Conservation (phyloP, 2,113 vertebrate genomes). For the Psittacula cyanocephala region DNA sequence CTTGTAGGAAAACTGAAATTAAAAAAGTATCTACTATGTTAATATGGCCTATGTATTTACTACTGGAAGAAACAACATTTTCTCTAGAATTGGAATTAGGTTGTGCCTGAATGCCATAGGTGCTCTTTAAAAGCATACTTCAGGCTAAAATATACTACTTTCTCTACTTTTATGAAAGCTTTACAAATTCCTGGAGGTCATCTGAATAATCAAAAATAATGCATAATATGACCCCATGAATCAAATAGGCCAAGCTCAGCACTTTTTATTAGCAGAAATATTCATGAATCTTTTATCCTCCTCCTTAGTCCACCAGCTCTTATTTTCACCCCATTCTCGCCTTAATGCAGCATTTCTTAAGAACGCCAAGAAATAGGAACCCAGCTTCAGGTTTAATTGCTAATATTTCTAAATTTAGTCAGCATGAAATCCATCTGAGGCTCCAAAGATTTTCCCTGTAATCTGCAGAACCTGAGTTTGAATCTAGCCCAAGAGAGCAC, state of each 20-base stretch:
- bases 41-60: not conserved
- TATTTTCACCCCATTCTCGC: conserved; percentile 55
- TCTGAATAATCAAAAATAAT: conserved; percentile 64
- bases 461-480: conserved; percentile 62
- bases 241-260: conserved; percentile 67
- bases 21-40: not conserved
- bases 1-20: not conserved
- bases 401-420: conserved; percentile 76
- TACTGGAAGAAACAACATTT: not conserved
- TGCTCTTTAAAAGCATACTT: conserved; percentile 24
- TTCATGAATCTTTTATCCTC: conserved; percentile 69
- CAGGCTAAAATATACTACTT: not conserved
- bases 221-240: conserved; percentile 54
- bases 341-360: conserved; percentile 70
- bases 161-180: conserved; percentile 43
- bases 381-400: conserved; percentile 56
- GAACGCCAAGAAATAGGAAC: conserved; percentile 65
- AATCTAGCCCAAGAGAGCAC: conserved; percentile 56
- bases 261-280: conserved; percentile 68
- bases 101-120: not conserved
- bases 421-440: conserved; percentile 53
- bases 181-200: conserved; percentile 65
- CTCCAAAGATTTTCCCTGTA: conserved; percentile 38
- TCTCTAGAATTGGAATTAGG: not conserved
- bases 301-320: conserved; percentile 48